Base-by-base conservation (phyloP, 1,140 invertebrate genomes). In the Lerema accius region DNA sequence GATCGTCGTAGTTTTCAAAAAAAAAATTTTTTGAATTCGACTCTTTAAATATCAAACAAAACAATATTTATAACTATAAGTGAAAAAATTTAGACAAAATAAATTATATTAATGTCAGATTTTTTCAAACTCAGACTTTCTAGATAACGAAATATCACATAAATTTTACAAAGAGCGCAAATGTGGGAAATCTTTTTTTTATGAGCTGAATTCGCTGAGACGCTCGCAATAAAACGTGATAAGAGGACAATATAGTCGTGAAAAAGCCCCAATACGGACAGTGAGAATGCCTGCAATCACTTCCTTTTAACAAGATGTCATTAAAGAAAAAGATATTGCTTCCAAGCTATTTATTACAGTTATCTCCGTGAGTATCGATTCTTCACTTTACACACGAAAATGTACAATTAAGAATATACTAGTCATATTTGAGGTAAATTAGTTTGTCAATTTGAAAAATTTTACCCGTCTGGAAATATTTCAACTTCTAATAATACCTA, bases 181-280 rank as follows among this genome's bases (percentile, higher is more conserved):
- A 37, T 37, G 35, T 37, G 35, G 10, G n/a, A 37, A 11, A 37
- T 37, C 35, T 37, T 37, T 11, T 15, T 49, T 49, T 49, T 49
- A 49, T 17, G 48, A 10, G 26, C 48, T 35, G 48, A 35, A 35
- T 15, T 32, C 7, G 14, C 48, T 15, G 14, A 50, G 35, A 35
- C n/a, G 26, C 26, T 35, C 26, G 48, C 26, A 50, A 50, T 50
- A 50, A 50, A 50, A 50, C 7, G 15, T 35, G 48, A 50, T 50
- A 35, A 50, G 32, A 32, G 28, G 5, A 50, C 48, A 35, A 35
- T 35, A 50, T 50, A 37, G 7, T 11, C n/a, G 13, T 35, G 14
- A 35, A 15, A n/a, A 37, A 13, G 19, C 45, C n/a, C 28, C 14
- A 28, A 35, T 50, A 32, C 26, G 28, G 48, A 35, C 48, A 50